Percentiles rank a stretch among this genome's conserved stretches.
phyloP scores from a whole-genome alignment of 2,797 vertebrate species.

The Sebastes nivosus region DNA sequence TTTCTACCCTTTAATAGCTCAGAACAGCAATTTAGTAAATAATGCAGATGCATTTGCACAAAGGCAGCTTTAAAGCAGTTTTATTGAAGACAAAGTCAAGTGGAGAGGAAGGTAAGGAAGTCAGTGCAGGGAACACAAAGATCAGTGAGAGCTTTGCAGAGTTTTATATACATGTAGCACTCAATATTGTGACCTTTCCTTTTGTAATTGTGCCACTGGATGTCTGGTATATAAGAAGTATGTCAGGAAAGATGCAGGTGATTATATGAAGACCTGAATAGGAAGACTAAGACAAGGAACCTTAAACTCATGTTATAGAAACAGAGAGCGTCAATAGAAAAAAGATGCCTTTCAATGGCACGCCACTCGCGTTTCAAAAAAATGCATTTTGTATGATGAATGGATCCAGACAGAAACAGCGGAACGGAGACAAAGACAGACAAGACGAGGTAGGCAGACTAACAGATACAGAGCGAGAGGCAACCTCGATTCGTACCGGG shows the following conservation, averaged over 20 bases:
- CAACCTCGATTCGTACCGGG: neutral
- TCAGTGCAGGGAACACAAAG: constrained; percentile 26
- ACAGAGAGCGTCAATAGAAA: neutral
- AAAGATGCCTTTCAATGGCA: constrained; percentile 1
- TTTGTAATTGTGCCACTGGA: constrained; percentile 16
- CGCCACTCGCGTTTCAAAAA: neutral
- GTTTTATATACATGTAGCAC: neutral
- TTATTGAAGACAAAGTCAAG: constrained; percentile 31
- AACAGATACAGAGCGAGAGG: constrained; percentile 1
- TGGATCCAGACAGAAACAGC: constrained; percentile 14
- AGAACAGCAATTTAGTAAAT: constrained; percentile 53
- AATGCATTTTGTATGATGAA: neutral
- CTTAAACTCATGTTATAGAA: neutral
- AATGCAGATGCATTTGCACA: constrained; percentile 42
- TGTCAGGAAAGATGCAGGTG: neutral
- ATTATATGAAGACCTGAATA: constrained; percentile 18
- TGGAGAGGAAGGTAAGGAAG: constrained; percentile 5
- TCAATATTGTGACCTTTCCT: constrained; percentile 48
- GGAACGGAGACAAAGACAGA: constrained; percentile 24
- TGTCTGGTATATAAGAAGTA: neutral
- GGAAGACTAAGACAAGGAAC: neutral
- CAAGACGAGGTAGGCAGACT: neutral
- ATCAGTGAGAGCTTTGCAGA: constrained; percentile 16
- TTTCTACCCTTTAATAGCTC: constrained; percentile 48
- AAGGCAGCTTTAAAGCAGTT: constrained; percentile 39